phyloP scores from a whole-genome alignment of 37 sponge, comb jelly and placozoan genomes.

The Spongilla lacustris region DNA sequence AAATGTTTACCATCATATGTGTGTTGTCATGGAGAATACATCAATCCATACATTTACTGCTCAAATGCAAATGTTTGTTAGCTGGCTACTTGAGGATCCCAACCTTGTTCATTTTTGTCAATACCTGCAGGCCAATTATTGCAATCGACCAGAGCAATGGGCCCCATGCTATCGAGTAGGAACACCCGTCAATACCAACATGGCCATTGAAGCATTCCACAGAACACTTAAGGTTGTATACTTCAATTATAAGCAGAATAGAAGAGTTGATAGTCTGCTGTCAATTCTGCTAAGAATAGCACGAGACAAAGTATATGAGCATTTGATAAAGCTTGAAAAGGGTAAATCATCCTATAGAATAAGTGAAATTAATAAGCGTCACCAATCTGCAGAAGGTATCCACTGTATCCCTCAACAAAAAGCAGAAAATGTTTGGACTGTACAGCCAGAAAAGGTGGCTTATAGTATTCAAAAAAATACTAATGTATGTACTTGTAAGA shows the following conservation, averaged over 20 bases:
- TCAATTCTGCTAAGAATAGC: conserved; percentile 43
- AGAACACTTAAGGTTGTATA: conserved; percentile 52
- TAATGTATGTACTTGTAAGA: background rate
- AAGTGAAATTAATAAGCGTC: conserved; percentile 15
- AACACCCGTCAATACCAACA: conserved; percentile 62
- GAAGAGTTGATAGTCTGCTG: conserved; percentile 45
- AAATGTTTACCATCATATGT: conserved; percentile 41
- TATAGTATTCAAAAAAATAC: conserved; percentile 1
- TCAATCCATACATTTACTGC: conserved; percentile 15
- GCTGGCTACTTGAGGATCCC: background rate
- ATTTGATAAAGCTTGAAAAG: conserved; percentile 42
- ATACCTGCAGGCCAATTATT: conserved; percentile 53
- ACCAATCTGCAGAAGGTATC: conserved; percentile 4
- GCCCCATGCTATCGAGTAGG: conserved; percentile 52
- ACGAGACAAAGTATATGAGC: conserved; percentile 65
- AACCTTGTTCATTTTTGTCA: background rate
- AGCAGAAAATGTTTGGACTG: background rate
- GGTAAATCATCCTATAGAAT: conserved; percentile 42
- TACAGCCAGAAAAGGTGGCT: background rate
- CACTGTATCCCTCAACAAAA: background rate
- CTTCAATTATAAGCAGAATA: conserved; percentile 37
- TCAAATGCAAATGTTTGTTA: conserved; percentile 19
- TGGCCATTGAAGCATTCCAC: conserved; percentile 73
- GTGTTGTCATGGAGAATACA: conserved; percentile 33
- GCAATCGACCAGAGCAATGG: conserved; percentile 37